Base-by-base conservation (phyloP, 2,888 invertebrate species). In the Sialis fuliginosa region DNA sequence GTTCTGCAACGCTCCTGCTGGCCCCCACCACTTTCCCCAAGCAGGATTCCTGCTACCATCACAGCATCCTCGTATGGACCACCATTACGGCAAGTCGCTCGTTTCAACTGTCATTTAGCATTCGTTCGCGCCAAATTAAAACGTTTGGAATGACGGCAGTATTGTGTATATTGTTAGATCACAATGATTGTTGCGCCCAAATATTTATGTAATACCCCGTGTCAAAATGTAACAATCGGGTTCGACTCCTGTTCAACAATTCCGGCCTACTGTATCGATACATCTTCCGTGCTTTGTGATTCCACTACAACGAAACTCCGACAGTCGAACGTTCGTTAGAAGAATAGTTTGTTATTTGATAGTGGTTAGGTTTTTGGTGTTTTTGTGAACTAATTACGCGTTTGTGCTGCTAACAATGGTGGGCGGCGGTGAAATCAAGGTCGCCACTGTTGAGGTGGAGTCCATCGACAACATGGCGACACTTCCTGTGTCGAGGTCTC, bases 391-490 rank as follows among this genome's bases (percentile, higher is more conserved):
- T 31, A 42, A 42, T 42, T 42, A 32, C 32, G 22, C 31, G 30
- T 42, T 10, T n/a, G 13, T 22, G 22, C 22, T 22, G 22, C n/a
- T 45, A 45, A 47, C 31, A 30, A 76, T 77, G 75, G 73, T 74
- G 56, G 78, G 76, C 64, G 78, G 79, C 62, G 73, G 74, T 62
- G 86, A 88, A 70, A 81, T 87, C 67, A 88, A 87, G 74, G 86
- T 88, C 66, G 82, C 88, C 56, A 88, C 88, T 50, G 89, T 89
- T 58, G 87, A 88, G 67, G 75, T 86, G 60, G 88, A 88, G 68
- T 75, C 83, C 54, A 81, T 83, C 57, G 86, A 87, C 74, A 87
- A 88, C 63, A 87, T 87, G 80, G 88, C 87, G 65, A 88, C 88
- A 40, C 74, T 88, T 65, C 88, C 87, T 56, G 87, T 87, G 50